Evolutionary conservation across 92 coral and sea anemone genomes (phyloP).

Genomic region (Umimayanthus kanabou): DNA sequence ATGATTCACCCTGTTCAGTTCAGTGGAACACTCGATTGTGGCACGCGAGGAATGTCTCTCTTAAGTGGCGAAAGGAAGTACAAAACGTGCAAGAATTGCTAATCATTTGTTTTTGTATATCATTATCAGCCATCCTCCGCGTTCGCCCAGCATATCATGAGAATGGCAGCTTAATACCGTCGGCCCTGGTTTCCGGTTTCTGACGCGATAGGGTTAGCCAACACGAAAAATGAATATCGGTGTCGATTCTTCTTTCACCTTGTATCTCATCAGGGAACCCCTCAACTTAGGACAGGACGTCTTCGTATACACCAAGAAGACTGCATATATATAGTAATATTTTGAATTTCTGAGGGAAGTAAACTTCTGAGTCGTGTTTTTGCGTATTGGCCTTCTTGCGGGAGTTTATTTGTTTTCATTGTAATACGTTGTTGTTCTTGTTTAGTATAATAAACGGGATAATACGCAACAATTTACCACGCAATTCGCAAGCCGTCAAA

Average conservation of each 20-base stretch:
- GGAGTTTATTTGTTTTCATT: constrained; percentile 7
- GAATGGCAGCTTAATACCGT: constrained; percentile 23
- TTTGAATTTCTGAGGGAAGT: neutral
- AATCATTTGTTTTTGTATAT: constrained; percentile 43
- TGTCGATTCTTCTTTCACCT: neutral
- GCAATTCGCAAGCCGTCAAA: neutral
- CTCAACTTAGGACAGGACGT: neutral
- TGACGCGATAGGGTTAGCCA: constrained; percentile 17
- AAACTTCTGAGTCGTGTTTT: neutral
- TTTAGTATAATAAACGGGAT: neutral
- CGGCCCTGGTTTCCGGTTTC: constrained; percentile 43
- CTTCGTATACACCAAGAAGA: neutral
- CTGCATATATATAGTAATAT: neutral
- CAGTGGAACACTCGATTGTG: neutral
- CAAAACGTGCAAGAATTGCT: constrained; percentile 31
- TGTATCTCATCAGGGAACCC: neutral
- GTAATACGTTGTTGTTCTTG: neutral
- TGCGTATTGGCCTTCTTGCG: constrained; percentile 10
- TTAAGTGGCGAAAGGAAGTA: constrained; percentile 14
- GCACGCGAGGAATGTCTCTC: constrained; percentile 32
- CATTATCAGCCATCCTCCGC: constrained; percentile 5
- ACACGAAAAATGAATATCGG: constrained; percentile 22
- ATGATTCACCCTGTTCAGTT: neutral
- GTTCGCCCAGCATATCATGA: neutral
- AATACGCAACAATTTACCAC: neutral